A percentile compares a stretch with the other conserved stretches of the same genome.
These are phyloP conservation scores for Antitype chi DNA, from an alignment of 2,888 invertebrate genomes.

Conservation along the genomic window DNA sequence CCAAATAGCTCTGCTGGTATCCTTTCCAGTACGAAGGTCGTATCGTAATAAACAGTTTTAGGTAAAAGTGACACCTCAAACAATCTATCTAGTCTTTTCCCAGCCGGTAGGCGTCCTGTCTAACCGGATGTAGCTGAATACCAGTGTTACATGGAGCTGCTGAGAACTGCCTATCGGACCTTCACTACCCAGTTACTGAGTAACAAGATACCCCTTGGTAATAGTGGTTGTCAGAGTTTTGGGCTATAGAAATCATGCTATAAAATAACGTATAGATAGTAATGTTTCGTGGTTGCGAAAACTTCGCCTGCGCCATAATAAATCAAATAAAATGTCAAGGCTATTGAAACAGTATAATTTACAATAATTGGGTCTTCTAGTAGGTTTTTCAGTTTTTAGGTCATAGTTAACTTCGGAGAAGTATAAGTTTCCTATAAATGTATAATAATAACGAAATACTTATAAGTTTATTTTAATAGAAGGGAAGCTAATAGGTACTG, in stretches of 20 bases:
- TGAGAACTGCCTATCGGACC: too few relatives aligned
- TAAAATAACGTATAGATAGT: too few relatives aligned
- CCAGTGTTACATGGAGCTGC: too few relatives aligned
- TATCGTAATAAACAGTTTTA: too few relatives aligned
- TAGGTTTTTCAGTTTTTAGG: constrained; percentile 5
- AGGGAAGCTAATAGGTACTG: neutral
- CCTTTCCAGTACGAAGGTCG: neutral
- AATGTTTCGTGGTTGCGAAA: neutral
- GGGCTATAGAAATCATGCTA: neutral
- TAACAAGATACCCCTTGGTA: too few relatives aligned
- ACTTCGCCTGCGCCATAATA: neutral
- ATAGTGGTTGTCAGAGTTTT: too few relatives aligned
- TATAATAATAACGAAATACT: neutral
- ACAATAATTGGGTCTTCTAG: constrained; percentile 1
- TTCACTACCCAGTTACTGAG: too few relatives aligned
- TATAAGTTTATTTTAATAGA: neutral
- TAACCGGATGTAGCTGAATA: too few relatives aligned
- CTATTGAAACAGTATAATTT: neutral
- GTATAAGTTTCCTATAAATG: neutral
- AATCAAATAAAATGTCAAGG: constrained; percentile 28
- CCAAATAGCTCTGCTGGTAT: neutral
- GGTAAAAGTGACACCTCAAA: neutral
- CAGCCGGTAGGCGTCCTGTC: too few relatives aligned
- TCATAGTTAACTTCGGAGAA: neutral
- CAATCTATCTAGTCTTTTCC: too few relatives aligned